These are phyloP conservation scores for Limnodromus scolopaceus DNA, from an alignment of 2,797 vertebrate genomes.

Conservation along the genomic window DNA sequence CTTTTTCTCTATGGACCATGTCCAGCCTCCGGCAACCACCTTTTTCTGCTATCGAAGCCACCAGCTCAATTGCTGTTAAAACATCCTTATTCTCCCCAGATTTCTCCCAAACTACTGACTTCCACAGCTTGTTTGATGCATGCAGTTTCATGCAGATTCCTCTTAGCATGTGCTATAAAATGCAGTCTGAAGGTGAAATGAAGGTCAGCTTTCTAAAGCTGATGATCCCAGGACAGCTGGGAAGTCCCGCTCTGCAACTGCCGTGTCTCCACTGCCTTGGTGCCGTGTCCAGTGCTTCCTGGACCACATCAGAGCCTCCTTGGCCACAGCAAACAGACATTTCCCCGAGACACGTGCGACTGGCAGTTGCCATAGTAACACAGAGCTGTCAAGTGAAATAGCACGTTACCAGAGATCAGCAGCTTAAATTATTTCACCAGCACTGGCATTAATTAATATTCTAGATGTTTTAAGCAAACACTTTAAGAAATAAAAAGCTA, in stretches of 20 bases:
- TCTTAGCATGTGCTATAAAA: not conserved
- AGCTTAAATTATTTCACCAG: not conserved
- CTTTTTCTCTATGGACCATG: not conserved
- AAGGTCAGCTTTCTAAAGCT: not conserved
- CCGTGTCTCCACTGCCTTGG: not conserved
- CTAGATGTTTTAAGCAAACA: not conserved
- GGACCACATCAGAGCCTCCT: not conserved
- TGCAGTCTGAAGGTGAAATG: not conserved
- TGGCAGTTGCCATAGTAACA: constrained; percentile 42
- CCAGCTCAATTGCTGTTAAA: not conserved
- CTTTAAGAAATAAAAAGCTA: not conserved
- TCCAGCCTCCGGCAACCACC: not conserved
- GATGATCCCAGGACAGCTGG: not conserved
- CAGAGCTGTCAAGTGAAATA: not conserved
- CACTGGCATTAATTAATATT: not conserved
- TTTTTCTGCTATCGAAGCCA: not conserved
- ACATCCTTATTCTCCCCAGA: not conserved
- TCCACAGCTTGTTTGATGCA: not conserved
- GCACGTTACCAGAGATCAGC: not conserved
- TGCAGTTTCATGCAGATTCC: not conserved
- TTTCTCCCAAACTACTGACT: not conserved
- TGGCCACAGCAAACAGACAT: not conserved
- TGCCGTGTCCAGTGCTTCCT: not conserved
- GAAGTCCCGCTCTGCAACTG: not conserved
- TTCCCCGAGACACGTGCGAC: not conserved